Percentiles rank a stretch among this genome's conserved stretches.
Conservation (phyloP, 23 tunicate genomes). For the Corella eumyota region DNA sequence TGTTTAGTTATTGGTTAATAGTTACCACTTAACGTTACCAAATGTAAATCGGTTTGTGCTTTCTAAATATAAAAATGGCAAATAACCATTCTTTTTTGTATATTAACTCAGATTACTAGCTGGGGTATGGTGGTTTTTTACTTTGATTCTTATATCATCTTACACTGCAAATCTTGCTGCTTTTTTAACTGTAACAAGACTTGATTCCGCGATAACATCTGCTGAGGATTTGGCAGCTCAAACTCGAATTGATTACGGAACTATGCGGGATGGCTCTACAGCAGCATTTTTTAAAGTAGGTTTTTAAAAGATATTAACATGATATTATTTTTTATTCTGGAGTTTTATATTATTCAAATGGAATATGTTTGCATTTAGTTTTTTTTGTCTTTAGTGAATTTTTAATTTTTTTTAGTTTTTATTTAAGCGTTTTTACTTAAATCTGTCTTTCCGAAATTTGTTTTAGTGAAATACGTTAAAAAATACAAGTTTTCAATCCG, state of each 20-base stretch:
- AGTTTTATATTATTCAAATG: neutral
- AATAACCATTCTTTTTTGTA: neutral
- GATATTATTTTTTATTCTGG: neutral
- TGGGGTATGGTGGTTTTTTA: slow-evolving; percentile 88
- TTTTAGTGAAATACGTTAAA: too few relatives aligned
- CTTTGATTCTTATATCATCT: slow-evolving; percentile 45
- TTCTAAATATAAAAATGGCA: neutral
- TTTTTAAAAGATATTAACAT: neutral
- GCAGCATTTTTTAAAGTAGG: slow-evolving; percentile 32
- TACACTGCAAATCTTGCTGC: slow-evolving; percentile 89
- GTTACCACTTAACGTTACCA: too few relatives aligned
- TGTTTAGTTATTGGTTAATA: neutral
- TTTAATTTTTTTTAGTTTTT: neutral
- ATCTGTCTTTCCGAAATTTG: too few relatives aligned
- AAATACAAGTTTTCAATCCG: too few relatives aligned
- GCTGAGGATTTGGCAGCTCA: slow-evolving; percentile 57
- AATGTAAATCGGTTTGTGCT: too few relatives aligned
- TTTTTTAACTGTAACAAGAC: slow-evolving; percentile 69
- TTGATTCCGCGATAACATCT: slow-evolving; percentile 36
- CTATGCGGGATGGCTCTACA: slow-evolving; percentile 30
- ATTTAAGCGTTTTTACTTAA: too few relatives aligned
- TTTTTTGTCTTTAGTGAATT: neutral
- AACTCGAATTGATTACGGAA: slow-evolving; percentile 40
- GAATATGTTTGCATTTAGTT: too few relatives aligned
- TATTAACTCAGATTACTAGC: slow-evolving; percentile 28